Evolutionary conservation across 1,140 invertebrate genomes (phyloP).

Genomic region (Aporrectodea caliginosa): DNA sequence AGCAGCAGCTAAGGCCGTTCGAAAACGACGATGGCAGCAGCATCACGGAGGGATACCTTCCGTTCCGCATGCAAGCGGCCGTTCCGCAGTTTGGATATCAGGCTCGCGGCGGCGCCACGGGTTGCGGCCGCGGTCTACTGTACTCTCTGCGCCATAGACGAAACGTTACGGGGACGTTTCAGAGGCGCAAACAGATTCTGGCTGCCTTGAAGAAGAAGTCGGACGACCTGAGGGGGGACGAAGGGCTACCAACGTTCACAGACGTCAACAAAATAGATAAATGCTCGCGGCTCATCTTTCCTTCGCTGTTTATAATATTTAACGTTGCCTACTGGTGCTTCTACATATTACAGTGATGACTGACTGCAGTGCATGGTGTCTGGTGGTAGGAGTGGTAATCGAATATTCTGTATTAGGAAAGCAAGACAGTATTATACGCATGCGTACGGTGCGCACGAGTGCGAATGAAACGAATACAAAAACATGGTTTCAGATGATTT

Average conservation of each 20-base stretch:
- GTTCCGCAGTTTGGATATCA: constrained; percentile 31
- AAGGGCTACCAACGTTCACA: constrained; percentile 83
- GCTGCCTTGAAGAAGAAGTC: constrained; percentile 47
- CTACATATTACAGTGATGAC: constrained; percentile 59
- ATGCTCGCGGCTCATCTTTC: constrained; percentile 89
- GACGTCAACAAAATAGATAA: constrained; percentile 97
- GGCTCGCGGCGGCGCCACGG: constrained; percentile 38
- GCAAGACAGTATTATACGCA: no score
- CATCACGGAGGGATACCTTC: no score
- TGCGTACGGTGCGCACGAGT: no score
- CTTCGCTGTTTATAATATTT: constrained; percentile 87
- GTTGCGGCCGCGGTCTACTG: constrained; percentile 31
- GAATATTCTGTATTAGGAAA: no score
- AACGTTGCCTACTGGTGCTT: constrained; percentile 92
- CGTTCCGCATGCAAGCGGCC: constrained; percentile 43
- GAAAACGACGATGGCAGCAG: not conserved
- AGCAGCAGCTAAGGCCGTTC: not conserved
- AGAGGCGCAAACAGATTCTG: constrained; percentile 42
- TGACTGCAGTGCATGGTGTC: no score
- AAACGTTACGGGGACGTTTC: constrained; percentile 27
- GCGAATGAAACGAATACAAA: no score
- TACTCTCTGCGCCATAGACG: not conserved
- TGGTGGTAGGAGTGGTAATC: no score
- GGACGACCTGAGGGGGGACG: constrained; percentile 43
- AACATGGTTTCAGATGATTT: no score